Base-by-base conservation (phyloP, 2,797 vertebrate species). In the Scolopax rusticola region DNA sequence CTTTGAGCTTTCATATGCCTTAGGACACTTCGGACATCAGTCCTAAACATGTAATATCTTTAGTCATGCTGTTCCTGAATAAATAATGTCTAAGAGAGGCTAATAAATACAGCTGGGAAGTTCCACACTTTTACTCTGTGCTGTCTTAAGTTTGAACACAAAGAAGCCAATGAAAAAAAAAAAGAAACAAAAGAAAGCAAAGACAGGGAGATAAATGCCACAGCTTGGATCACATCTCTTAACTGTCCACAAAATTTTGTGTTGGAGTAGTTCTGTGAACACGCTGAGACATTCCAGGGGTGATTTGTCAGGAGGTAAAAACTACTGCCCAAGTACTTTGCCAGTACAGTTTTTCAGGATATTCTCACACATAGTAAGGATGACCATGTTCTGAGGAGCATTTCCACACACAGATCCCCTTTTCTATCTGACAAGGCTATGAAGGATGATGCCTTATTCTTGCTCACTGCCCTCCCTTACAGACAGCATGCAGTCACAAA, bases 201-300 rank as follows among this genome's bases (percentile, higher is more conserved):
- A 89, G 27, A 51, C 15, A 8, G 18, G 45, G 18, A 89, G 15
- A 82, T 33, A 79, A 84, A 64, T 7, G 9, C 25, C 64, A 61
- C 11, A 43, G 8, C 32, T n/a, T 27, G 28, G 32, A 60, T 48
- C 21, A 40, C 8, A 51, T 11, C 32, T 61, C 65, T 36, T 77
- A 53, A 75, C 54, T 11, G 25, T 10, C 59, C 59, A 60, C n/a
- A 86, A 41, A 43, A 51, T 8, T 30, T 59, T 30, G 21, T 40
- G 16, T 10, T 74, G 27, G 51, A 67, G 21, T 24, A 68, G 32
- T 65, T 73, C 38, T 69, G 17, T 9, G 3, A 80, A 47, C 4
- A 2, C 1, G 0, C 24, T 0, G 0, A 89, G 36, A 59, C 54
- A 60, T 6, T 21, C n/a, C 36, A 1, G 0, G 28, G 48, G 74